Conservation (phyloP, 2,113 vertebrate genomes). For the Petaurus breviceps region DNA sequence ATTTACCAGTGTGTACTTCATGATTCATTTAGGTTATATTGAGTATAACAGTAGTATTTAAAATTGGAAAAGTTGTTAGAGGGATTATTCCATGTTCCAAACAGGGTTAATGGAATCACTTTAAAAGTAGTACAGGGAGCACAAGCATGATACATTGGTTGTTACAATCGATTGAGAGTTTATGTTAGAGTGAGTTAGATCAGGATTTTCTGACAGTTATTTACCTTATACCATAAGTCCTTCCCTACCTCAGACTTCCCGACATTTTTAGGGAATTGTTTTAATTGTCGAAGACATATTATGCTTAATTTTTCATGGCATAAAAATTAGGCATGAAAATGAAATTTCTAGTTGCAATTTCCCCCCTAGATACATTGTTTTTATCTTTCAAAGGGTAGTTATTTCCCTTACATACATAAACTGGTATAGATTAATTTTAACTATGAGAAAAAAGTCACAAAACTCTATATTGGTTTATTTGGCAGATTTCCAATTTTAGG, state of each 20-base stretch:
- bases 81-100: background rate
- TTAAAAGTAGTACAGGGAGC: background rate
- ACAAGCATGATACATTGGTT: background rate
- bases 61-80: background rate
- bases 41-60: background rate
- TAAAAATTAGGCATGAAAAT: background rate
- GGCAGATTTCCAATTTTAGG: background rate
- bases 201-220: background rate
- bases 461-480: background rate
- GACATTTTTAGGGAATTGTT: background rate
- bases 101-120: background rate
- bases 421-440: background rate
- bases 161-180: background rate
- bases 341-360: background rate
- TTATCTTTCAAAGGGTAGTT: background rate
- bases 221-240: background rate
- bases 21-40: slow-evolving; percentile 48
- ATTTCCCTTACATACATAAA: background rate
- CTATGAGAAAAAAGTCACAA: background rate
- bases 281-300: background rate
- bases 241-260: background rate
- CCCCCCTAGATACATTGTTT: background rate
- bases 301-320: background rate
- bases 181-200: background rate
- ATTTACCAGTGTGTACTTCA: slow-evolving; percentile 47